Base-by-base conservation (phyloP, 1,140 invertebrate species). In the Aphelenchoides fujianensis region DNA sequence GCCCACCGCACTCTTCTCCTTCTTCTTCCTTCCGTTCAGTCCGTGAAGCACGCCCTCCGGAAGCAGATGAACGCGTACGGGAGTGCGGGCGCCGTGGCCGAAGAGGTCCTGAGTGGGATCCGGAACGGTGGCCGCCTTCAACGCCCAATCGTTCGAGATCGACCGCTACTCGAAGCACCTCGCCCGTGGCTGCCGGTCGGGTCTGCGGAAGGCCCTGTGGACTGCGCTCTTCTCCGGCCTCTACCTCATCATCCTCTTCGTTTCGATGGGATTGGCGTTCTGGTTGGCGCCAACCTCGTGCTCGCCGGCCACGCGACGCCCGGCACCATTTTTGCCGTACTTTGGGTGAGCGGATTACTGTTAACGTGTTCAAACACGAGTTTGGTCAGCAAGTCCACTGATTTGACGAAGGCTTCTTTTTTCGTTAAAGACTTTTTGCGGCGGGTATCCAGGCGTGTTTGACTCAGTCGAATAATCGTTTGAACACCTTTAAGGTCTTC, bases 111-210 rank as follows among this genome's bases (percentile, higher is more conserved):
- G 2, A 88, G 88, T 32, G 87, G 90, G 1, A 89, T 94, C n/a
- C 87, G 90, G 30, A 93, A 92, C 0, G 91, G 93, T 0, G 88
- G n/a, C 90, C 28, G 90, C 91, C 0, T 93, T 93, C 79, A 90
- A 90, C 69, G 92, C 91, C 2, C 90, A 93, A 83, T 74, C 85
- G 5, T 90, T 89, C 78, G 92, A 92, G 85, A 78, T 78, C 64
- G 64, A 75, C 16, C 76, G 84, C 68, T 85, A 90, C 83, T 82
- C 86, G 30, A 82, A 86, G 41, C 87, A 89, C 48, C 83, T 93
- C 0, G 81, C 85, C 32, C 5, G 30, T 1, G 77, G 76, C 7
- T 41, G 77, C 23, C 53, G 62, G 28, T 89, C 88, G 1, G 91
- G 91, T 0, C 88, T 89, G 2, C 88, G 86, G 74, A 91, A 92